Evolutionary conservation across 2,888 invertebrate species (phyloP).

Genomic region (Pilophorus perplexus): DNA sequence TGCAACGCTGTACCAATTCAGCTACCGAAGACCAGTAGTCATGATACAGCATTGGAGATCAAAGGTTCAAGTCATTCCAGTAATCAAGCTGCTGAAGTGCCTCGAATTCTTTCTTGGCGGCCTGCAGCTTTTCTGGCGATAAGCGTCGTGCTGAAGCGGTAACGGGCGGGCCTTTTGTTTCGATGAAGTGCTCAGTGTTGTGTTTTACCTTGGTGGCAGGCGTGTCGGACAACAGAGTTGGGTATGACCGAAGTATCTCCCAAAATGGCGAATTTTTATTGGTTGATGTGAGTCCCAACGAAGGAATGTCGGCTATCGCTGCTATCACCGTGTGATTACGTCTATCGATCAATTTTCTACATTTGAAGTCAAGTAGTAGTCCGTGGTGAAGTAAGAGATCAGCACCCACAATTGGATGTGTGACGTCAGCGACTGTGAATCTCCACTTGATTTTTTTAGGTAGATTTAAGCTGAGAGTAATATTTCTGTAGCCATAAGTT

Average conservation of each 20-base stretch:
- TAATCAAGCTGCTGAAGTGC: too few relatives aligned
- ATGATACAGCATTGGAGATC: too few relatives aligned
- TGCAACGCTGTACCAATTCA: too few relatives aligned
- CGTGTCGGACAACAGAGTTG: neutral
- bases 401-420: slow-evolving; percentile 35
- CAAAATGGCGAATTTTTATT: slow-evolving; percentile 21
- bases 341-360: neutral
- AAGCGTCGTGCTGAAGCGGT: slow-evolving; percentile 49
- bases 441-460: slow-evolving; percentile 11
- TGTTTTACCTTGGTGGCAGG: neutral
- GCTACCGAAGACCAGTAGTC: too few relatives aligned
- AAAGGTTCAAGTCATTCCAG: too few relatives aligned
- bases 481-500: slow-evolving; percentile 33
- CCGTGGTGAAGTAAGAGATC: slow-evolving; percentile 25
- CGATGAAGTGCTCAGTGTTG: slow-evolving; percentile 18
- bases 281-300: neutral
- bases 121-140: slow-evolving; percentile 50
- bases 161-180: slow-evolving; percentile 48
- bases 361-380: slow-evolving; percentile 12
- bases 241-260: neutral
- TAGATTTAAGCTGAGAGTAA: slow-evolving; percentile 7
- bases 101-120: slow-evolving; percentile 33
- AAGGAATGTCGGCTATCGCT: slow-evolving; percentile 8
- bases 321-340: neutral
- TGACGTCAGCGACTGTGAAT: slow-evolving; percentile 32